Evolutionary conservation across 2,797 vertebrate species (phyloP).

Genomic region (Allobates femoralis): DNA sequence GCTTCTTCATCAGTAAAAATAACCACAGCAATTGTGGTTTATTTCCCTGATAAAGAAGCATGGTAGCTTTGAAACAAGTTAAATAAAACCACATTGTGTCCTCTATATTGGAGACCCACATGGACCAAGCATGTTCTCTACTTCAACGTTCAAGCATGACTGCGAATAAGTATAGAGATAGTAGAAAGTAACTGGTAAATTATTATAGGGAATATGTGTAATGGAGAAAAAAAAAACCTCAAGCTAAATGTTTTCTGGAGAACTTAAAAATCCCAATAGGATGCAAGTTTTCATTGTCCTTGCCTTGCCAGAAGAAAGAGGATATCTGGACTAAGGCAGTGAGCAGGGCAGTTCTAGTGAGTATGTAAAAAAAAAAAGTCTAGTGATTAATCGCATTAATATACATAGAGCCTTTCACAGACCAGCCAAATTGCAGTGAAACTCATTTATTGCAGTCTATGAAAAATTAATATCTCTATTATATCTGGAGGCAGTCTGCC

Average conservation of each 20-base stretch:
- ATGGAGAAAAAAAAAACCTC: not conserved
- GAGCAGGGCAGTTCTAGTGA: not conserved
- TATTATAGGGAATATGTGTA: not conserved
- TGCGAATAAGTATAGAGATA: too few species aligned
- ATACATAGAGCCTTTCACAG: slow-evolving; percentile 49
- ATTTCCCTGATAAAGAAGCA: too few species aligned
- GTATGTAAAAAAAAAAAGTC: not conserved
- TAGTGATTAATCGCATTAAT: slow-evolving; percentile 50
- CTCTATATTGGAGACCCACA: too few species aligned
- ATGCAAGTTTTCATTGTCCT: not conserved
- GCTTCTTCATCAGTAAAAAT: too few species aligned
- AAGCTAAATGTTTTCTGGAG: not conserved
- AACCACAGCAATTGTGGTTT: too few species aligned
- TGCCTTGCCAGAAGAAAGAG: not conserved
- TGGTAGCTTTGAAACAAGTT: too few species aligned
- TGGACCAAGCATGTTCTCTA: too few species aligned
- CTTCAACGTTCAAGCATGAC: too few species aligned
- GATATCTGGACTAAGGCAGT: slow-evolving; percentile 8
- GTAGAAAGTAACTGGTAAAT: not conserved
- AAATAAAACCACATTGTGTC: too few species aligned
- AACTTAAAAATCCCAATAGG: not conserved
- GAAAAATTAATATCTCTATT: slow-evolving; percentile 75
- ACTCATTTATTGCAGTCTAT: slow-evolving; percentile 72
- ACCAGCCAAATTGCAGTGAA: slow-evolving; percentile 68
- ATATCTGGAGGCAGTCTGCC: slow-evolving; percentile 51